Percentiles rank a stretch among this genome's conserved stretches.
Evolutionary conservation across 2,113 vertebrate species (phyloP).

Genomic region (Muntiacus muntjak): DNA sequence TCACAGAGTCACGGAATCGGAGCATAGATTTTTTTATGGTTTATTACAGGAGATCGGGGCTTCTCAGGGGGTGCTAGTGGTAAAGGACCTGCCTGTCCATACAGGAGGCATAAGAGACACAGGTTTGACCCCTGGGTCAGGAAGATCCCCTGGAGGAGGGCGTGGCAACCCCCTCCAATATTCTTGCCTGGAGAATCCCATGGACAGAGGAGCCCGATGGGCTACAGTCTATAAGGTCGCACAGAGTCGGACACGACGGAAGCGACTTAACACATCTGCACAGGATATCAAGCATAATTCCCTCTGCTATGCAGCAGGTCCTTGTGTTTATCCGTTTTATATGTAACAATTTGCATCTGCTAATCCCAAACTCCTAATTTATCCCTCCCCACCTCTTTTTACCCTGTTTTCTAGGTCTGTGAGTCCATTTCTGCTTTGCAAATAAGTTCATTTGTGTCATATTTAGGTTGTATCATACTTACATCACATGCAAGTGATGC

Average conservation of each 20-base stretch:
- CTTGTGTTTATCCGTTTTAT: not conserved
- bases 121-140: not conserved
- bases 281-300: not conserved
- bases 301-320: not conserved
- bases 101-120: not conserved
- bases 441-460: not conserved
- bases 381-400: not conserved
- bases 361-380: not conserved
- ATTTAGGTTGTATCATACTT: not conserved
- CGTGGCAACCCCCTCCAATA: not conserved
- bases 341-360: not conserved
- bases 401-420: not conserved
- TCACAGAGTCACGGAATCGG: accelerated
- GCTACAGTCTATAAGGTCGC: not conserved
- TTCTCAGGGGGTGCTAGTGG: not conserved
- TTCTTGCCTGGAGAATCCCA: not conserved
- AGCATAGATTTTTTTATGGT: not conserved
- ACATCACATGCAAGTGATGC: no score
- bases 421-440: not conserved
- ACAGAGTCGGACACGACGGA: not conserved
- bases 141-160: not conserved
- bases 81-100: not conserved
- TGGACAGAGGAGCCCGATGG: not conserved
- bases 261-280: not conserved
- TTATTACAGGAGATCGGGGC: not conserved